Conservation (phyloP, 2,113 vertebrate genomes). For the Otolemur garnettii region DNA sequence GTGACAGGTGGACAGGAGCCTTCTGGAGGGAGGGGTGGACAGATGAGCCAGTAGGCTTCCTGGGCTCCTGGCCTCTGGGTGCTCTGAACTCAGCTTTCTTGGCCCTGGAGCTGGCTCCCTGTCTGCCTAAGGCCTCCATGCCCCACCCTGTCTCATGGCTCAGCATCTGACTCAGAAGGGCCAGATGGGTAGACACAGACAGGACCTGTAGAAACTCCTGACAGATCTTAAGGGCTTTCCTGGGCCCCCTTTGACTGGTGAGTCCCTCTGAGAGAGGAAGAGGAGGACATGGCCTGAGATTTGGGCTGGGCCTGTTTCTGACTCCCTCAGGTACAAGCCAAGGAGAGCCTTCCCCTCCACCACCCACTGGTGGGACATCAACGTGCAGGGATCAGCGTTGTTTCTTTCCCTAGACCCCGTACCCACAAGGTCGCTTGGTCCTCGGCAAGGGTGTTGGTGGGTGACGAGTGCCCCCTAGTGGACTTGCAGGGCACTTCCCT, state of each 20-base stretch:
- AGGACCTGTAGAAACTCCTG: rapidly evolving
- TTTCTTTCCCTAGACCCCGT: not conserved
- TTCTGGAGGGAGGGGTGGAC: not conserved
- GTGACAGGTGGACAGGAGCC: not conserved
- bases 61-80: not conserved
- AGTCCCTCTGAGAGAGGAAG: not conserved
- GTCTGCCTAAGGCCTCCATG: not conserved
- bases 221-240: too few species aligned
- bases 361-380: not conserved
- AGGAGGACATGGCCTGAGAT: too few species aligned
- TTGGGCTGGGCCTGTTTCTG: rapidly evolving
- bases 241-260: rapidly evolving
- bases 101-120: not conserved
- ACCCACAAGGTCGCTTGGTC: rapidly evolving
- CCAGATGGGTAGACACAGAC: rapidly evolving
- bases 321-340: not conserved
- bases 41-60: not conserved
- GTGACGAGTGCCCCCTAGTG: constrained; percentile 26
- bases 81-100: not conserved
- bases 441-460: not conserved
- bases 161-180: not conserved
- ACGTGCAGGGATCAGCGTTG: not conserved
- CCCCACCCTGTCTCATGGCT: not conserved
- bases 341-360: not conserved
- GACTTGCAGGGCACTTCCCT: rapidly evolving